A percentile compares a stretch with the other conserved stretches of the same genome.
These are phyloP conservation scores for Margaritifera margaritifera DNA, from an alignment of 2,888 invertebrate species.

Conservation along the genomic window DNA sequence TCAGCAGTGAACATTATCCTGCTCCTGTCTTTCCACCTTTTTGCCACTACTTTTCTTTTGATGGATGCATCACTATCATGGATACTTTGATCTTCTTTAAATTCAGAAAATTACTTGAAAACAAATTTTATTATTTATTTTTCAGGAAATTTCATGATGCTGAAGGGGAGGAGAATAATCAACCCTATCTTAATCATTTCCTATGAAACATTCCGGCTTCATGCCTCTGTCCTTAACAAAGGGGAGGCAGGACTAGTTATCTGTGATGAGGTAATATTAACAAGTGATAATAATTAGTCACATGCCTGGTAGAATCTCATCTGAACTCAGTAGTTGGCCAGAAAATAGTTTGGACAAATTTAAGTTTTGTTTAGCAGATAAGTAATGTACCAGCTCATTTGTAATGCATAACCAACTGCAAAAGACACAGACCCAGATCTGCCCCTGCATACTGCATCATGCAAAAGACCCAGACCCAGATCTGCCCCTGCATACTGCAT, in stretches of 20 bases:
- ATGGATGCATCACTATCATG: not conserved
- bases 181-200: slow-evolving; percentile 97
- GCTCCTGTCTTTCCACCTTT: too few species aligned
- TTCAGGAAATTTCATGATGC: slow-evolving; percentile 81
- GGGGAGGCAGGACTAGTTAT: slow-evolving; percentile 91
- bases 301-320: too few species aligned
- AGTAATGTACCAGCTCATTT: too few species aligned
- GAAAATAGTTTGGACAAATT: too few species aligned
- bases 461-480: too few species aligned
- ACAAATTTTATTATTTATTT: slow-evolving; percentile 5
- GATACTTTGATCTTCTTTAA: not conserved
- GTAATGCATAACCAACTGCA: too few species aligned
- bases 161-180: slow-evolving; percentile 82
- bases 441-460: too few species aligned
- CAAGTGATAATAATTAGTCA: not conserved
- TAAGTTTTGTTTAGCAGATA: too few species aligned
- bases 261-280: slow-evolving; percentile 88
- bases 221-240: slow-evolving; percentile 89
- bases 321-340: too few species aligned
- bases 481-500: too few species aligned
- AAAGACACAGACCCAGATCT: too few species aligned
- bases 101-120: not conserved
- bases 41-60: not conserved
- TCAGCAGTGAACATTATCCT: too few species aligned
- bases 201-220: slow-evolving; percentile 97